Percentiles rank a stretch among this genome's conserved stretches.
Evolutionary conservation across 2,113 vertebrate genomes (phyloP).

Genomic region (Tapirus terrestris): DNA sequence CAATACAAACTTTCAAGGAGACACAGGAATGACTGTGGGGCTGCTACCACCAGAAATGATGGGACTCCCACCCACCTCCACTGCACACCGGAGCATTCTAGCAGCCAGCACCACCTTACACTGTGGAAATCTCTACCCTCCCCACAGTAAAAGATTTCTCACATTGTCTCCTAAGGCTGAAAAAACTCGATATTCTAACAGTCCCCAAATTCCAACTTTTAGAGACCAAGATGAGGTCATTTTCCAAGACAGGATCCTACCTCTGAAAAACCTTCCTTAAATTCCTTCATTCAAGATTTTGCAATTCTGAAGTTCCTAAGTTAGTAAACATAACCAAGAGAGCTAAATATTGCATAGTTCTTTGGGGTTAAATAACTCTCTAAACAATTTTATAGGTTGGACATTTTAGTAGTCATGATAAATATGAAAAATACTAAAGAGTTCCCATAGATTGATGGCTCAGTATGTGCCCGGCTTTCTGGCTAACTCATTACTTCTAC

Average conservation of each 20-base stretch:
- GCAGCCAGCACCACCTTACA: neutral
- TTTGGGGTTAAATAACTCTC: constrained; percentile 26
- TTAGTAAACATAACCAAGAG: neutral
- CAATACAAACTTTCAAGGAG: constrained; percentile 5
- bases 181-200: neutral
- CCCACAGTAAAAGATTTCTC: neutral
- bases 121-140: neutral
- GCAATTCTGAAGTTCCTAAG: constrained; percentile 2
- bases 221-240: neutral
- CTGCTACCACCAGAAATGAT: neutral
- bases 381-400: neutral
- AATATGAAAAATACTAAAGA: constrained; percentile 4
- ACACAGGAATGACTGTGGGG: neutral
- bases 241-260: constrained; percentile 49
- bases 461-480: neutral
- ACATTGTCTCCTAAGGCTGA: neutral
- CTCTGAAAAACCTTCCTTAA: neutral
- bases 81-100: neutral
- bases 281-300: constrained; percentile 52
- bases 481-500: neutral
- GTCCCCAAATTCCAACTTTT: constrained; percentile 4
- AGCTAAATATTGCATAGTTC: constrained; percentile 10
- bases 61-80: neutral
- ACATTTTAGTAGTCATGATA: neutral
- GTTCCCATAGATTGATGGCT: neutral